Evolutionary conservation across 2,797 vertebrate genomes (phyloP).

Genomic region (Takifugu rubripes): DNA sequence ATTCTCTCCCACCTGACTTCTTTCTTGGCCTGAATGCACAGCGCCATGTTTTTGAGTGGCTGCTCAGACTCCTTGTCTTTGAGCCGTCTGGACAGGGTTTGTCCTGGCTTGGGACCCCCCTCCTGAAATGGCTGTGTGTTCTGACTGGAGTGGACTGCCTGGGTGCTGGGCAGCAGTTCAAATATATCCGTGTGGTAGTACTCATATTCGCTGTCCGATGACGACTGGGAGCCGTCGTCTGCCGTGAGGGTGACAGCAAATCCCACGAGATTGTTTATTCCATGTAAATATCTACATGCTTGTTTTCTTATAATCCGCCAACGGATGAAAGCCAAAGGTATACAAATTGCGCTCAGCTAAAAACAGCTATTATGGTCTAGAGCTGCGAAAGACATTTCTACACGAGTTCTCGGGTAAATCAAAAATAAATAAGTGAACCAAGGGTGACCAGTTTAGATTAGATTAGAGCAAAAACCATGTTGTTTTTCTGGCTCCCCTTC

Average conservation of each 20-base stretch:
- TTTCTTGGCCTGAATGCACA: conserved; percentile 70
- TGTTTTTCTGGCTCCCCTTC: too few relatives aligned
- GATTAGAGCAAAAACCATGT: too few relatives aligned
- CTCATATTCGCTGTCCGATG: conserved; percentile 53
- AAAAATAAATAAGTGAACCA: too few relatives aligned
- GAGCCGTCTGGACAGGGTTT: conserved; percentile 12
- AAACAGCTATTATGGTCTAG: too few relatives aligned
- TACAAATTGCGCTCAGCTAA: too few relatives aligned
- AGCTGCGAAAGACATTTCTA: too few relatives aligned
- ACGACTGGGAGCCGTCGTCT: conserved; percentile 60
- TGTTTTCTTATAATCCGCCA: not conserved
- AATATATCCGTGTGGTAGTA: conserved; percentile 68
- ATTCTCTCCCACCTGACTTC: conserved; percentile 51
- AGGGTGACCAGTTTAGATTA: too few relatives aligned
- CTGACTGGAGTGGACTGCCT: conserved; percentile 36
- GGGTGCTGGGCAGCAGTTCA: conserved; percentile 65
- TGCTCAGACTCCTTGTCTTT: conserved; percentile 40
- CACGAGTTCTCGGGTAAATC: too few relatives aligned
- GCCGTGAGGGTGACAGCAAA: conserved; percentile 5
- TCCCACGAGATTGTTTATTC: too few relatives aligned
- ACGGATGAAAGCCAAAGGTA: not conserved
- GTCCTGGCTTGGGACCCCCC: not conserved
- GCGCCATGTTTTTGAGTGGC: conserved; percentile 55
- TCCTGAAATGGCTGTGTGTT: not conserved
- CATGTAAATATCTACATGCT: not conserved